phyloP scores from a whole-genome alignment of 2,797 vertebrate genomes.

The Manis crassicaudata region DNA sequence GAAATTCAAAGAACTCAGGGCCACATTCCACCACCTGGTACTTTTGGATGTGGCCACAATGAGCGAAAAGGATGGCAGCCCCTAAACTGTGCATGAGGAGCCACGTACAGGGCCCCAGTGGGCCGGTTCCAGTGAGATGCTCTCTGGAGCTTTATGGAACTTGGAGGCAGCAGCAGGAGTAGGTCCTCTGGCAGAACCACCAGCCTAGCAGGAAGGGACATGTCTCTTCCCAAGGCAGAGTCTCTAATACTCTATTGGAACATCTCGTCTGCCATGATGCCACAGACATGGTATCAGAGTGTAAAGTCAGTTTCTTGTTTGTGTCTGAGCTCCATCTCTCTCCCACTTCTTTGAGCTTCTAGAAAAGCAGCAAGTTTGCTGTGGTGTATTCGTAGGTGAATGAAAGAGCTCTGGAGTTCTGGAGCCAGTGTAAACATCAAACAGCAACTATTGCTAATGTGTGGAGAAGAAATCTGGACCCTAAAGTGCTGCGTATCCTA shows the following conservation, averaged over 20 bases:
- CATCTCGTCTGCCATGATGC: not conserved
- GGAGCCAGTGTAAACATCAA: not conserved
- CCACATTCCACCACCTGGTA: not conserved
- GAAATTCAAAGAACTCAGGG: not conserved
- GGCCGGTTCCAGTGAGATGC: constrained; percentile 16
- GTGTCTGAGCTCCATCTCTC: not conserved
- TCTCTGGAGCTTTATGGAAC: not conserved
- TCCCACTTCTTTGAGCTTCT: not conserved
- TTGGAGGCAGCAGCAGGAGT: not conserved
- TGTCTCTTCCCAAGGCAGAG: not conserved
- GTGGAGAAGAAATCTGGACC: not conserved
- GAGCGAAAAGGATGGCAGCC: constrained; percentile 11
- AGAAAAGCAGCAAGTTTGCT: not conserved
- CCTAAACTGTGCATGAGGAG: not conserved
- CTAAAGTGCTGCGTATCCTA: not conserved
- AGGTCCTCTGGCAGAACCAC: constrained; percentile 28
- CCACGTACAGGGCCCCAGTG: not conserved
- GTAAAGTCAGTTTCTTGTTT: not conserved
- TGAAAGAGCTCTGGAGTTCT: not conserved
- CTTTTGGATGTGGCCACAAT: not conserved
- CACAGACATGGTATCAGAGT: not conserved
- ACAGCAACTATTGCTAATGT: not conserved
- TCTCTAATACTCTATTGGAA: not conserved
- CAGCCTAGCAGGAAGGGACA: not conserved
- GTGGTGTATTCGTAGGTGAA: not conserved